phyloP scores from a whole-genome alignment of 2,888 invertebrate genomes.

The Theretra japonica region DNA sequence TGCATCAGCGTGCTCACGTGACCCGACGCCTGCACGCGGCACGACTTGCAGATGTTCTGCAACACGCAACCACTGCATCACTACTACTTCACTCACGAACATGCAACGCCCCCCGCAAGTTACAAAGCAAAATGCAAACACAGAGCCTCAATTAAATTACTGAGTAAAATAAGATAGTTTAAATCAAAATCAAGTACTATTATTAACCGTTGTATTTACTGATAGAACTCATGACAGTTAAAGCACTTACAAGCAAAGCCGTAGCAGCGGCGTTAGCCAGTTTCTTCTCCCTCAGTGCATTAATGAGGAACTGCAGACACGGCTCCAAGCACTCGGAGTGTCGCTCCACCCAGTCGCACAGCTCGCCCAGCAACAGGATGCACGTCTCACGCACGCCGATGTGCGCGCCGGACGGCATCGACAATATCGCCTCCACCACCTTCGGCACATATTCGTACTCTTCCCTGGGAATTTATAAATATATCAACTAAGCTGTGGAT shows the following conservation, averaged over 20 bases:
- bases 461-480: conserved; percentile 82
- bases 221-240: background rate
- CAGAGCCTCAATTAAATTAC: no score
- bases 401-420: conserved; percentile 92
- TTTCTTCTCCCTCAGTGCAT: conserved; percentile 89
- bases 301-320: conserved; percentile 88
- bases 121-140: no score
- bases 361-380: conserved; percentile 93
- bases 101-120: no score
- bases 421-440: conserved; percentile 95
- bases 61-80: background rate
- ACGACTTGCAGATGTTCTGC: conserved; percentile 91
- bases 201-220: no score
- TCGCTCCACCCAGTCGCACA: conserved; percentile 97
- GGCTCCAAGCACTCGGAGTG: conserved; percentile 93
- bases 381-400: conserved; percentile 95
- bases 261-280: conserved; percentile 92
- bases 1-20: conserved; percentile 90
- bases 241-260: conserved; percentile 86
- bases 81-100: no score
- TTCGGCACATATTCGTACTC: conserved; percentile 97
- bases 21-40: conserved; percentile 90
- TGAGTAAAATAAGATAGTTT: no score
- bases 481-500: background rate
- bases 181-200: no score